Percentiles rank a stretch among this genome's conserved stretches.
These are phyloP conservation scores for Tragelaphus eurycerus DNA, from an alignment of 2,797 vertebrate species.

Conservation along the genomic window DNA sequence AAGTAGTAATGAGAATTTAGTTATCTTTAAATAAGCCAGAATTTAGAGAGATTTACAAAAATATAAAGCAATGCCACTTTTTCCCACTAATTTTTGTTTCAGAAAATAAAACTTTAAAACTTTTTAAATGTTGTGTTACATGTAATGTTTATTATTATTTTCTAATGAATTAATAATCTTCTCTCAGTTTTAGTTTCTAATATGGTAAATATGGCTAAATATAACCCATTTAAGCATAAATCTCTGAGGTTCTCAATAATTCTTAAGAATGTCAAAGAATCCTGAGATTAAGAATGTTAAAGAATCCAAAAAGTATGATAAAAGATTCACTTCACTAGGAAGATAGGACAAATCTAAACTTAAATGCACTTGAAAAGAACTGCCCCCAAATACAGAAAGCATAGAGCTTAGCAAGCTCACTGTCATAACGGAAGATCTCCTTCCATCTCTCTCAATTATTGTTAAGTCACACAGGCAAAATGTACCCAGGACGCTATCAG, in stretches of 20 bases:
- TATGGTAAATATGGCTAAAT: neutral
- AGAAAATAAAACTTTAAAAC: neutral
- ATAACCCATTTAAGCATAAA: neutral
- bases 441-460: neutral
- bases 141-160: neutral
- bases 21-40: neutral
- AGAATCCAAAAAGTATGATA: neutral
- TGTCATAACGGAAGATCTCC: neutral
- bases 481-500: neutral
- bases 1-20: neutral
- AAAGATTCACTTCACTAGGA: neutral
- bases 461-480: neutral
- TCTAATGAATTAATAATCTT: neutral
- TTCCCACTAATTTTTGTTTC: constrained; percentile 17
- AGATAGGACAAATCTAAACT: neutral
- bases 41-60: neutral
- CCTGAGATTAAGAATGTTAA: neutral
- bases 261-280: neutral
- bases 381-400: neutral
- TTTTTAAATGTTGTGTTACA: neutral
- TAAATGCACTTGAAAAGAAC: neutral
- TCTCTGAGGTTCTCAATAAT: neutral
- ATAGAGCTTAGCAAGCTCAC: constrained; percentile 11
- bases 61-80: neutral
- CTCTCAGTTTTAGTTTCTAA: constrained; percentile 11